Percentiles rank a stretch among this genome's conserved stretches.
These are phyloP conservation scores for Crypturellus tataupa DNA, from an alignment of 2,797 vertebrate species.

Conservation along the genomic window DNA sequence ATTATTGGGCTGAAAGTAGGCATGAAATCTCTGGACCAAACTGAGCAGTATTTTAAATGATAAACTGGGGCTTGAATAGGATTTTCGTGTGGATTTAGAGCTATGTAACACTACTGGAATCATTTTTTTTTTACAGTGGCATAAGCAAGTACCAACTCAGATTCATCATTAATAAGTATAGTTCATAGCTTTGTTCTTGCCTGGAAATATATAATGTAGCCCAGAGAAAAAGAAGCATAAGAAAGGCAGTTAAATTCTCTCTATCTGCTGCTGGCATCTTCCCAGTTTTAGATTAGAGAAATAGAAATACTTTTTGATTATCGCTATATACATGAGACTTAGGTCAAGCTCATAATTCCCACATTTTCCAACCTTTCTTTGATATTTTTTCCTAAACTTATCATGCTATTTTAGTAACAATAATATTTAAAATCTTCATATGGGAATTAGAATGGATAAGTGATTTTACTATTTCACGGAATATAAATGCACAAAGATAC, in stretches of 20 bases:
- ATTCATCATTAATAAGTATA: slow-evolving; percentile 33
- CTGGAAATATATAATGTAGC: slow-evolving; percentile 4
- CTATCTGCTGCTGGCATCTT: neutral
- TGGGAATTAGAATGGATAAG: slow-evolving; percentile 11
- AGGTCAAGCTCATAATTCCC: neutral
- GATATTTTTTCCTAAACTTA: neutral
- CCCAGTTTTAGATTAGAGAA: neutral
- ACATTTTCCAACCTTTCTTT: neutral
- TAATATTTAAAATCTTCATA: neutral
- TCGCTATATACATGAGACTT: neutral
- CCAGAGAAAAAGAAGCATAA: neutral
- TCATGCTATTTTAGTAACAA: slow-evolving; percentile 9
- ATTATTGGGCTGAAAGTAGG: neutral
- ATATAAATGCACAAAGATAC: neutral
- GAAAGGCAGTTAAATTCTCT: neutral
- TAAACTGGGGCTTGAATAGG: neutral
- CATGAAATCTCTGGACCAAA: neutral
- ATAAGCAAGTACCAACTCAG: slow-evolving; percentile 18
- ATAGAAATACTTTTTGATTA: neutral
- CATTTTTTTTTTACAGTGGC: neutral
- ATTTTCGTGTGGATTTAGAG: slow-evolving; percentile 9
- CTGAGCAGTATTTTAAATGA: neutral
- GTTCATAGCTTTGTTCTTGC: slow-evolving; percentile 16
- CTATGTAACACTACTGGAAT: neutral
- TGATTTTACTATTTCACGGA: slow-evolving; percentile 16